These are phyloP conservation scores for Ploceus nigricollis DNA, from an alignment of 2,113 vertebrate species.

Conservation along the genomic window DNA sequence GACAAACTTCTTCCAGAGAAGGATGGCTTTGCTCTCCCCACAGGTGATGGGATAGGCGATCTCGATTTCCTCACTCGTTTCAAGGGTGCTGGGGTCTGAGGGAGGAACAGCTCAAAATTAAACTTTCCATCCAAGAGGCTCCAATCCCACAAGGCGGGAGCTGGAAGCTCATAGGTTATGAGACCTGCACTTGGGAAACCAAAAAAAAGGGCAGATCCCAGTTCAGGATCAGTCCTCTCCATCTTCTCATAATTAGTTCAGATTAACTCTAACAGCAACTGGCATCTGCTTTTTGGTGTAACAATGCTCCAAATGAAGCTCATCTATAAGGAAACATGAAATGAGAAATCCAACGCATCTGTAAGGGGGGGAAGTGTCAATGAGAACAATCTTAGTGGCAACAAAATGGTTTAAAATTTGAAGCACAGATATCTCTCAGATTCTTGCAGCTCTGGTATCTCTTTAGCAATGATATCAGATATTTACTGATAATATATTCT, in stretches of 20 bases:
- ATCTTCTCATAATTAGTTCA: not conserved
- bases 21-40: constrained; percentile 89
- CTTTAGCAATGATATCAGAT: not conserved
- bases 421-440: not conserved
- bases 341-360: not conserved
- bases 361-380: not conserved
- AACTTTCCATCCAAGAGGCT: not conserved
- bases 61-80: constrained; percentile 83
- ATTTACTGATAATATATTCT: not conserved
- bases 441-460: not conserved
- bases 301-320: not conserved
- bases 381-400: not conserved
- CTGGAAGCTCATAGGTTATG: not conserved
- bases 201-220: not conserved
- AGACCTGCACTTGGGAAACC: not conserved
- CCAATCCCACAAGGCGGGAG: not conserved
- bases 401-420: not conserved
- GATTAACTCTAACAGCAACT: not conserved
- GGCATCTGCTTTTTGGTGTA: not conserved
- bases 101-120: not conserved
- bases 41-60: constrained; percentile 94
- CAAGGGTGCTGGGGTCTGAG: constrained; percentile 78
- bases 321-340: not conserved
- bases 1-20: constrained; percentile 95
- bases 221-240: not conserved